phyloP scores from a whole-genome alignment of 2,113 vertebrate genomes.

The Peromyscus leucopus region DNA sequence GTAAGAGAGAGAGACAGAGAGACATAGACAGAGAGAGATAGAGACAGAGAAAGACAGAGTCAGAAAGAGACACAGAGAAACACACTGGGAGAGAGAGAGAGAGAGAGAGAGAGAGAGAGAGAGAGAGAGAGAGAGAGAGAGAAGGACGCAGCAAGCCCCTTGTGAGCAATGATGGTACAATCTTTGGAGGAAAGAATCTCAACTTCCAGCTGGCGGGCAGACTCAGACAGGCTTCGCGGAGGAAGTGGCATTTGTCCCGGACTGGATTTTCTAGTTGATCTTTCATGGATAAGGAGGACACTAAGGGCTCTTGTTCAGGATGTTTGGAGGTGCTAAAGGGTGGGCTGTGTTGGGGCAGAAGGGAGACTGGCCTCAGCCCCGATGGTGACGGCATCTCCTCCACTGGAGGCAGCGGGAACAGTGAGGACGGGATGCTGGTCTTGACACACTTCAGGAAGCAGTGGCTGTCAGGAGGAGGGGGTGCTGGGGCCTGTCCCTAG shows the following conservation, averaged over 20 bases:
- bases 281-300: background rate
- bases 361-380: background rate
- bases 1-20: background rate
- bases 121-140: too few species aligned
- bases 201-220: background rate
- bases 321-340: background rate
- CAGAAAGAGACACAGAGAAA: background rate
- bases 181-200: background rate
- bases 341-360: background rate
- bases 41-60: background rate
- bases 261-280: background rate
- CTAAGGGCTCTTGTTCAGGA: background rate
- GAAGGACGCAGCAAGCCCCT: background rate
- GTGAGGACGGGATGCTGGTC: background rate
- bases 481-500: background rate
- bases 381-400: too few species aligned
- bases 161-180: background rate
- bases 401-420: fast-evolving
- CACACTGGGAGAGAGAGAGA: background rate
- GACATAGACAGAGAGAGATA: background rate
- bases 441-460: background rate
- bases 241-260: background rate
- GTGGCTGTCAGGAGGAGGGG: background rate
- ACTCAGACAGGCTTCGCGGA: background rate
- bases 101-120: too few species aligned